Base-by-base conservation (phyloP, 2,113 vertebrate genomes). In the Lamprotornis superbus region DNA sequence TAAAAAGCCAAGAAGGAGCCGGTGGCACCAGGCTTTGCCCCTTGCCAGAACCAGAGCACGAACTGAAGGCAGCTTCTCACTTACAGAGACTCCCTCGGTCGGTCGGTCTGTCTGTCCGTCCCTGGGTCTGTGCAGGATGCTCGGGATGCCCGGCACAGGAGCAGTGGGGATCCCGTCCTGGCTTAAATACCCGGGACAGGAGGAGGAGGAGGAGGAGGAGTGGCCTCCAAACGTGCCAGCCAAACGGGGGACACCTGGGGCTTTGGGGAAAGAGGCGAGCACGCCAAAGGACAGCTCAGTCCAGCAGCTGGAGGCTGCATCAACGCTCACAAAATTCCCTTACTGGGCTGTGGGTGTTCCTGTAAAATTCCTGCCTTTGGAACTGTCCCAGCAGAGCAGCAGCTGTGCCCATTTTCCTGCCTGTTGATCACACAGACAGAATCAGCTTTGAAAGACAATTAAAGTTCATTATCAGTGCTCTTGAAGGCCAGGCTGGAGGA, bases 151-250 rank as follows among this genome's bases (percentile, higher is more conserved):
- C 20, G 33, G 85, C 85, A 64, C 44, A 2, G 56, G 17, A 44
- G 24, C 3, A 75, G 13, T 0, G 65, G 5, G 44, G 4, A 42
- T 30, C 15, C 79, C 2, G 10, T 0, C 3, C 92, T 30, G 5
- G 64, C 61, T 78, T 95, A 92, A 56, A 60, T 70, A 60, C 15
- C 55, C 23, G 22, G 31, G 46, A 20, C 33, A 49, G 42, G 55
- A 46, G 93, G 5, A 83, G 68, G 91, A 94, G 90, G 91, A 95
- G 89, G 95, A 91, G 96, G 96, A 94, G 97, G 9, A 88, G 88
- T n/a, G 71, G 91, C 56, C 92, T 63, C 64, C 18, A 7, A 5
- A 17, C 2, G 46, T n/a, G 63, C 69, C 87, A n/a, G 69, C 69
- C 11, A 23, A 7, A 19, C 1, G 6, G 61, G 55, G 81, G 68